phyloP scores from a whole-genome alignment of 2,888 invertebrate species.

The Blera fallax region DNA sequence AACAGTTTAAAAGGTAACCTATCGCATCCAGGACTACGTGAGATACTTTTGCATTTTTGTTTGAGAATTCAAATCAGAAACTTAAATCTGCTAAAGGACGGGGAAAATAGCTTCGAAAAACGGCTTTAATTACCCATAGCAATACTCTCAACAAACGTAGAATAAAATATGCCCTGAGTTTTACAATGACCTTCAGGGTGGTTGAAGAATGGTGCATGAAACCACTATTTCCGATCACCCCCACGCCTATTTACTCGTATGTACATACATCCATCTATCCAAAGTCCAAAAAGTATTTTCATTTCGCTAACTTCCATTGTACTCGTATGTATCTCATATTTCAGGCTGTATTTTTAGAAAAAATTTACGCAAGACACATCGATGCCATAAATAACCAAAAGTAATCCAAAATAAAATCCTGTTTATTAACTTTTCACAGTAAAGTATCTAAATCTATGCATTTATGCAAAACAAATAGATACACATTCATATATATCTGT shows the following conservation, averaged over 20 bases:
- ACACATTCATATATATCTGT: conserved; percentile 21
- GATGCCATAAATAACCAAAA: neutral
- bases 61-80: no score
- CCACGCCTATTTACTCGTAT: neutral
- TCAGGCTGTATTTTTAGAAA: neutral
- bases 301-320: neutral
- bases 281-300: neutral
- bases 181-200: no score
- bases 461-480: conserved; percentile 23
- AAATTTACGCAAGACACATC: neutral
- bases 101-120: no score
- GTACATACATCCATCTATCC: neutral
- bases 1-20: no score
- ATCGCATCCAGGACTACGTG: no score
- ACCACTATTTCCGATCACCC: no score
- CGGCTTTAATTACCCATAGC: no score
- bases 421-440: neutral
- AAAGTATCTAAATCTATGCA: conserved; percentile 5
- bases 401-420: neutral
- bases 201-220: no score
- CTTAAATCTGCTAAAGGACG: no score
- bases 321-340: neutral
- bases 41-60: no score
- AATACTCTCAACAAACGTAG: no score
- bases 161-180: no score